These are phyloP conservation scores for Agrochola circellaris DNA, from an alignment of 2,888 invertebrate genomes.

Conservation along the genomic window DNA sequence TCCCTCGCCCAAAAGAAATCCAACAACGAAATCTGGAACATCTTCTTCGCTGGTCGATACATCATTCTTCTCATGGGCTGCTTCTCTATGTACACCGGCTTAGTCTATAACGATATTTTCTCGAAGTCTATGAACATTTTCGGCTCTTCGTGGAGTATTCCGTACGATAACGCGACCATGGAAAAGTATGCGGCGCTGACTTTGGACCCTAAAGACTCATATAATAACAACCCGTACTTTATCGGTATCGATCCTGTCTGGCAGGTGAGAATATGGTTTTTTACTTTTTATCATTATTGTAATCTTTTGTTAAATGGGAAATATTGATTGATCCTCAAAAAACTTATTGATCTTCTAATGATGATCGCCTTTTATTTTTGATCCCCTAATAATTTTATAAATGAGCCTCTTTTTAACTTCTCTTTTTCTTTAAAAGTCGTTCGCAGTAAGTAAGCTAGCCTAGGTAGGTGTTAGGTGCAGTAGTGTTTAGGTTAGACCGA, in stretches of 20 bases:
- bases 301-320: background rate
- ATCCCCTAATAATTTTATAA: background rate
- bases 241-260: slow-evolving; percentile 96
- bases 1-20: slow-evolving; percentile 93
- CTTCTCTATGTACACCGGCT: slow-evolving; percentile 99
- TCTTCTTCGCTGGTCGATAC: slow-evolving; percentile 99
- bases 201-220: slow-evolving; percentile 92
- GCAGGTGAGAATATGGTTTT: slow-evolving; percentile 88
- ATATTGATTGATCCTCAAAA: background rate
- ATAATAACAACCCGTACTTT: slow-evolving; percentile 94
- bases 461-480: too few relatives aligned
- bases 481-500: background rate
- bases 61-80: slow-evolving; percentile 99
- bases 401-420: background rate
- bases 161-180: slow-evolving; percentile 90
- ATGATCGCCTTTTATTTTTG: background rate
- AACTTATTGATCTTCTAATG: background rate
- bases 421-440: background rate
- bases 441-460: too few relatives aligned
- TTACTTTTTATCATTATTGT: background rate
- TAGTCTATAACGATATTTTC: slow-evolving; percentile 99
- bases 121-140: slow-evolving; percentile 99
- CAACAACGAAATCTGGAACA: slow-evolving; percentile 98
- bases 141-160: slow-evolving; percentile 95
- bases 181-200: slow-evolving; percentile 87